Evolutionary conservation across 1,140 invertebrate species (phyloP).

Genomic region (Bombus balteatus): DNA sequence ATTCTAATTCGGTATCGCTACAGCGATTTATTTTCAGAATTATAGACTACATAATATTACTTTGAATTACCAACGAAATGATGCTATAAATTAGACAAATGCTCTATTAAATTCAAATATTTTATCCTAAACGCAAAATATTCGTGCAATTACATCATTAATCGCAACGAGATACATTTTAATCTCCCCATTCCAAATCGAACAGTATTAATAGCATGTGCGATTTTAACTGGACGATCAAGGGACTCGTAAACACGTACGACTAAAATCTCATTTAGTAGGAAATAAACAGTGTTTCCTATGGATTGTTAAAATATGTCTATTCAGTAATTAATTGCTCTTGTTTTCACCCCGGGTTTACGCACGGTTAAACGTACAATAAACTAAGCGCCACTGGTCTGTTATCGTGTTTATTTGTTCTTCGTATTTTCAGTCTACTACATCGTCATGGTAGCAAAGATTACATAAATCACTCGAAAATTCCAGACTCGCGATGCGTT

Average conservation of each 20-base stretch:
- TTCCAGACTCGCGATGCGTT: background rate
- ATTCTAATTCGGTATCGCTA: too few species aligned
- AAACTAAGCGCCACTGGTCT: background rate
- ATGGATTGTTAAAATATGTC: background rate
- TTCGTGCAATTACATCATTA: background rate
- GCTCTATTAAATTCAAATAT: background rate
- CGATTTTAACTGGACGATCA: constrained; percentile 17
- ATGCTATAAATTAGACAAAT: background rate
- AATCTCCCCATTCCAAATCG: background rate
- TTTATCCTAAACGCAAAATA: background rate
- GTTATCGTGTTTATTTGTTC: constrained; percentile 6
- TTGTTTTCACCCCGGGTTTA: background rate
- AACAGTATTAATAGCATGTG: background rate
- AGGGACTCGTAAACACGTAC: background rate
- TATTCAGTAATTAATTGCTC: background rate
- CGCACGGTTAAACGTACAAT: background rate
- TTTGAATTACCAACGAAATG: too few species aligned
- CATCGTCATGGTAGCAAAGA: background rate
- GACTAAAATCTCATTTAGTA: background rate
- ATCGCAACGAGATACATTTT: background rate
- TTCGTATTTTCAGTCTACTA: background rate
- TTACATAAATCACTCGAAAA: constrained; percentile 1
- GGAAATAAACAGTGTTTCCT: background rate
- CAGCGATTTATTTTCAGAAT: too few species aligned
- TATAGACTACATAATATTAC: too few species aligned